Evolutionary conservation across 2,113 vertebrate species (phyloP).

Genomic region (Pachyramphus minor): DNA sequence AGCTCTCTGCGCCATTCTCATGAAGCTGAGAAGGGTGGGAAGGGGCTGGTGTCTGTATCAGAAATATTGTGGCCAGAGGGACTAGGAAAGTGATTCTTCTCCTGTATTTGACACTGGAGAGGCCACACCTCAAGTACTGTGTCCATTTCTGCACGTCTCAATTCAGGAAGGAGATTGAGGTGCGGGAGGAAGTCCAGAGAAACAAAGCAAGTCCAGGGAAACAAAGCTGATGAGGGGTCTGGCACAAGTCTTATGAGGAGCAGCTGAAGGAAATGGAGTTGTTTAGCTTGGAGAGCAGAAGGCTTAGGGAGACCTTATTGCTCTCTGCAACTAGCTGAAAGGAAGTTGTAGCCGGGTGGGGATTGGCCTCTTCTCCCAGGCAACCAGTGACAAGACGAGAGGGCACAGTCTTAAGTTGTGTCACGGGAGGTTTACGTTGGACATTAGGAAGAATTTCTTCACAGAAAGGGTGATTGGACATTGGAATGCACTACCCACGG

Average conservation of each 20-base stretch:
- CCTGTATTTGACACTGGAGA: not conserved
- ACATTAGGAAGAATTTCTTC: not conserved
- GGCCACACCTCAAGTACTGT: not conserved
- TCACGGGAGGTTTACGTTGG: not conserved
- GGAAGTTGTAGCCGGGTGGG: too few relatives aligned
- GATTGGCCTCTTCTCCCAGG: not conserved
- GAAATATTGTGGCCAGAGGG: not conserved
- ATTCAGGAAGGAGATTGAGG: not conserved
- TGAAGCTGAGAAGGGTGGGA: not conserved
- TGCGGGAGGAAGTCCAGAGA: not conserved
- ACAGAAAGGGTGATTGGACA: not conserved
- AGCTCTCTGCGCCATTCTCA: accelerated
- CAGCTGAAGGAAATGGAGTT: not conserved
- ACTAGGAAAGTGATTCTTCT: not conserved
- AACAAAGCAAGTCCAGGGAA: not conserved
- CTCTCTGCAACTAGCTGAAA: not conserved
- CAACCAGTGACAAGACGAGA: not conserved
- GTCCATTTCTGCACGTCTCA: not conserved
- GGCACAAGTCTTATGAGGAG: not conserved
- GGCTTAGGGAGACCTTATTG: accelerated
- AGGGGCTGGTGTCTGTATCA: not conserved
- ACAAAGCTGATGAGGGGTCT: not conserved
- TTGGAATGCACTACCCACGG: not conserved
- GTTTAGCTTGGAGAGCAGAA: not conserved
- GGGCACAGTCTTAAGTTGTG: accelerated